phyloP scores from a whole-genome alignment of 2,888 invertebrate species.

The Lissonota sp. region DNA sequence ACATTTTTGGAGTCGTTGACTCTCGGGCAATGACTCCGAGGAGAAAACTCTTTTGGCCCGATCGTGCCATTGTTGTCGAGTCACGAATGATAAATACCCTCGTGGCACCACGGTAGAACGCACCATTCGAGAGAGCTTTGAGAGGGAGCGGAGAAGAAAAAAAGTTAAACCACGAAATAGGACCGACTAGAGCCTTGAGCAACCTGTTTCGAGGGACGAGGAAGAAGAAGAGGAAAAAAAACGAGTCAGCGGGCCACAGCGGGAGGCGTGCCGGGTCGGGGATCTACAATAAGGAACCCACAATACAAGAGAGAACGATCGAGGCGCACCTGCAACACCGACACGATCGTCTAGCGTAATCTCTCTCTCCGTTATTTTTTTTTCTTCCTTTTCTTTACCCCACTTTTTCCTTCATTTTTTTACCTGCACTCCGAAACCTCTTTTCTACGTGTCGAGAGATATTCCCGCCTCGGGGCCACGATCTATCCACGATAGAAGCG shows the following conservation, averaged over 20 bases:
- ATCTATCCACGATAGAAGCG: constrained; percentile 41
- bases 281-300: constrained; percentile 18
- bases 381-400: constrained; percentile 10
- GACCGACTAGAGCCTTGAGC: constrained; percentile 49
- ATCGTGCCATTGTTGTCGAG: not conserved
- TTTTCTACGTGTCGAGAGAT: constrained; percentile 47
- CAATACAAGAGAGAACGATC: constrained; percentile 49
- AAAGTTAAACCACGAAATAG: constrained; percentile 54
- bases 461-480: constrained; percentile 3
- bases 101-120: constrained; percentile 52
- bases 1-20: too few relatives aligned
- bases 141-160: constrained; percentile 47
- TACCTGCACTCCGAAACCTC: constrained; percentile 34
- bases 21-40: not conserved
- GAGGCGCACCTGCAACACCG: constrained; percentile 46
- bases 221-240: constrained; percentile 12
- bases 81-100: constrained; percentile 18
- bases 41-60: not conserved
- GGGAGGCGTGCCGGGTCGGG: constrained; percentile 30
- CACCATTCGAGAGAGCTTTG: constrained; percentile 61
- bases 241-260: constrained; percentile 49
- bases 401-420: constrained; percentile 16
- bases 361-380: constrained; percentile 41
- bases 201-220: constrained; percentile 64
- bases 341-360: constrained; percentile 55